Conservation (phyloP, 2,797 vertebrate species). For the Xenops minutus region DNA sequence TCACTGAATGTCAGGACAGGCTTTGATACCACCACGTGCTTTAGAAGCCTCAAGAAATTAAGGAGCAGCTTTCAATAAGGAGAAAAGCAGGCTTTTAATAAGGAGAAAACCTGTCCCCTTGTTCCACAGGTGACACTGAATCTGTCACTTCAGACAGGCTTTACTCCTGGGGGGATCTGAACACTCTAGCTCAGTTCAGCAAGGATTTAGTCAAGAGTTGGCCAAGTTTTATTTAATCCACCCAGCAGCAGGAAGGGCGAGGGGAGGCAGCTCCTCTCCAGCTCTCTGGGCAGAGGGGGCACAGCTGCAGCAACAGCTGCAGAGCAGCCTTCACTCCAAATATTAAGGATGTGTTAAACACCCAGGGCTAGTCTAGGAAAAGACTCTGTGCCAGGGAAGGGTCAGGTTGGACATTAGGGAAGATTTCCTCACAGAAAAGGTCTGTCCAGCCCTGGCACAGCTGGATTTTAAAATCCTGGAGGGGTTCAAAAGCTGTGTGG, state of each 20-base stretch:
- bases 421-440: not conserved
- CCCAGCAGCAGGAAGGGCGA: not conserved
- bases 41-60: not conserved
- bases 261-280: not conserved
- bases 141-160: not conserved
- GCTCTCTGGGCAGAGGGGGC: not conserved
- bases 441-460: not conserved
- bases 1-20: not conserved
- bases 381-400: not conserved
- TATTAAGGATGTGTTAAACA: not conserved
- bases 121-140: too few species aligned
- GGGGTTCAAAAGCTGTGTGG: not conserved
- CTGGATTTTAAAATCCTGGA: not conserved
- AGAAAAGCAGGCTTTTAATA: not conserved
- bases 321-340: not conserved
- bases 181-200: not conserved
- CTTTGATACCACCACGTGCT: not conserved
- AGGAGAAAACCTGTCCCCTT: not conserved
- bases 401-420: not conserved
- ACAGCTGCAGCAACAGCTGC: not conserved
- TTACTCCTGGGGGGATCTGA: rapidly evolving
- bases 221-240: not conserved
- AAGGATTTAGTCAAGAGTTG: not conserved
- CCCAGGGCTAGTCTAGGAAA: not conserved
- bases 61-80: not conserved